phyloP scores from a whole-genome alignment of 2,888 invertebrate species.

The Nyleta sp. region DNA sequence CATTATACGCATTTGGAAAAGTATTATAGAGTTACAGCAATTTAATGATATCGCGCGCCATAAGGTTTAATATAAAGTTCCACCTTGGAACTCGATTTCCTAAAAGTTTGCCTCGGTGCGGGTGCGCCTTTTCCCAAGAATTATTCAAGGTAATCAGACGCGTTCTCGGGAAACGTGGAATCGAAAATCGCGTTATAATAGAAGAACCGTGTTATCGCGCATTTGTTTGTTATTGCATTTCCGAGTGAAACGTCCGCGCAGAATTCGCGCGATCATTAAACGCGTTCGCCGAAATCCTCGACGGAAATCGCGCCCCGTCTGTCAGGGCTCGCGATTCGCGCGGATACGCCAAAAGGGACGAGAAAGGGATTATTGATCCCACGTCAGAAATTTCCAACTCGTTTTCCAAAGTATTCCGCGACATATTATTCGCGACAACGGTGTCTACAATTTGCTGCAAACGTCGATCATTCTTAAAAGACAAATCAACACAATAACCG shows the following conservation, averaged over 20 bases:
- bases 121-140: slow-evolving; percentile 39
- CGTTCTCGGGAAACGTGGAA: slow-evolving; percentile 10
- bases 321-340: slow-evolving; percentile 6
- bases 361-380: slow-evolving; percentile 48
- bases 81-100: slow-evolving; percentile 41
- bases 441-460: slow-evolving; percentile 44
- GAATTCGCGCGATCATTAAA: slow-evolving; percentile 1
- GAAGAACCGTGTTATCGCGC: neutral
- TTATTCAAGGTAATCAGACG: slow-evolving; percentile 40
- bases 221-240: slow-evolving; percentile 5
- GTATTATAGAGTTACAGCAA: slow-evolving; percentile 49
- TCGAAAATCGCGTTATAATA: slow-evolving; percentile 14
- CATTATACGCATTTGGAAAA: slow-evolving; percentile 42
- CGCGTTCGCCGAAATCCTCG: neutral
- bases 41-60: slow-evolving; percentile 53
- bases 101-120: slow-evolving; percentile 32
- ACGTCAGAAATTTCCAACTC: slow-evolving; percentile 51
- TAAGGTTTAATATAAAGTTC: slow-evolving; percentile 55
- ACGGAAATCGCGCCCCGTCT: slow-evolving; percentile 10
- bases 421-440: slow-evolving; percentile 45
- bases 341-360: slow-evolving; percentile 13
- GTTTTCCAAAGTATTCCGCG: slow-evolving; percentile 48
- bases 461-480: slow-evolving; percentile 57
- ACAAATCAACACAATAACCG: slow-evolving; percentile 51
- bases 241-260: neutral